These are phyloP conservation scores for Sylvia borin DNA, from an alignment of 2,797 vertebrate genomes.

Conservation along the genomic window DNA sequence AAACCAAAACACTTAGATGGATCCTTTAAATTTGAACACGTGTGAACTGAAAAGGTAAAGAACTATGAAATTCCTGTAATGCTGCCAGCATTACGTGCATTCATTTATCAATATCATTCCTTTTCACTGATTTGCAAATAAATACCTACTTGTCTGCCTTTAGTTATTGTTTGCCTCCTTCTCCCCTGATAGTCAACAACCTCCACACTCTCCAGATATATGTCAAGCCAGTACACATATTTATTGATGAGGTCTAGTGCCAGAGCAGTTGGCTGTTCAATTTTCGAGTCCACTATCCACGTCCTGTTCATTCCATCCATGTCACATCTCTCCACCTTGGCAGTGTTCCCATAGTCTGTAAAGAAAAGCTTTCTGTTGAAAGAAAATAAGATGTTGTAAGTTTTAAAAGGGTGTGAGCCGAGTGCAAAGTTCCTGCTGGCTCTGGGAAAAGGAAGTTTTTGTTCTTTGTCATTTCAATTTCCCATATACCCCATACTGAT, in stretches of 20 bases:
- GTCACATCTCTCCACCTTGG: slow-evolving; percentile 95
- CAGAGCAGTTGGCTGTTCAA: slow-evolving; percentile 91
- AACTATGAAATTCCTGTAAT: not conserved
- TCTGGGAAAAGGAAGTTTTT: slow-evolving; percentile 41
- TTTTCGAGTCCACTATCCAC: slow-evolving; percentile 87
- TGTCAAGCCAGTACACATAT: slow-evolving; percentile 95
- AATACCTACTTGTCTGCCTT: slow-evolving; percentile 89
- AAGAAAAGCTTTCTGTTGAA: slow-evolving; percentile 95
- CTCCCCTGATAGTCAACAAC: slow-evolving; percentile 94
- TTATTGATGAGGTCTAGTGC: slow-evolving; percentile 91
- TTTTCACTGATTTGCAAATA: slow-evolving; percentile 6
- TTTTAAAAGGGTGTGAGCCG: not conserved
- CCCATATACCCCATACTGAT: not conserved
- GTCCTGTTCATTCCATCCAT: slow-evolving; percentile 96
- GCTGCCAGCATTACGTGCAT: not conserved
- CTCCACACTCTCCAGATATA: slow-evolving; percentile 91
- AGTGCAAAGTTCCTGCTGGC: slow-evolving; percentile 9
- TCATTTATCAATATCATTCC: not conserved
- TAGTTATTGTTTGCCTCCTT: slow-evolving; percentile 87
- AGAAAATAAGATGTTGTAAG: slow-evolving; percentile 71
- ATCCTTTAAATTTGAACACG: not conserved
- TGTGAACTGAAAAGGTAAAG: not conserved
- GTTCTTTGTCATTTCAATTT: slow-evolving; percentile 18
- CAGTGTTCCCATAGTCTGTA: slow-evolving; percentile 91
- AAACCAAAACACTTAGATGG: not conserved